phyloP scores from a whole-genome alignment of 2,113 vertebrate genomes.

The Calcarius ornatus region DNA sequence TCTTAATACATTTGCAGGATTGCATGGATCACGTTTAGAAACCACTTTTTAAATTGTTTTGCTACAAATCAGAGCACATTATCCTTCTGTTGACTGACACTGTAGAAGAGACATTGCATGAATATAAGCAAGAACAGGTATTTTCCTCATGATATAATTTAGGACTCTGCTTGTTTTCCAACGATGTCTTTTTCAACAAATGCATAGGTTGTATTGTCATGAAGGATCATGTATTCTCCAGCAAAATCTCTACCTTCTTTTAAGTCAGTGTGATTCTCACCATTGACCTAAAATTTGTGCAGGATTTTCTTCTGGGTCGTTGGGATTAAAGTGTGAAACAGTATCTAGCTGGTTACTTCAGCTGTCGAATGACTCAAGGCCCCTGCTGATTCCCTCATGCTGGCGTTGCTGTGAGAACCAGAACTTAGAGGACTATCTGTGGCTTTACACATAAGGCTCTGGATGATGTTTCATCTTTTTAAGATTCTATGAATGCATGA shows the following conservation, averaged over 20 bases:
- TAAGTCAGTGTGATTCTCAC: background rate
- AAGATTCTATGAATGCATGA: background rate
- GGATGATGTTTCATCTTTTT: background rate
- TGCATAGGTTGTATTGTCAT: background rate
- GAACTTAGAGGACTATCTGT: background rate
- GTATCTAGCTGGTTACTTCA: background rate
- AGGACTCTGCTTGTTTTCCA: background rate
- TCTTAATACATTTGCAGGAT: background rate
- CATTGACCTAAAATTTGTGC: background rate
- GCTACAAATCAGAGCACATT: background rate
- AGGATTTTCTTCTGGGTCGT: background rate
- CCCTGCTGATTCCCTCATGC: slow-evolving; percentile 26
- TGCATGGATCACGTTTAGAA: background rate
- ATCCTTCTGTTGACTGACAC: background rate
- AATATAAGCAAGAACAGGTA: background rate
- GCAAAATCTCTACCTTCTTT: background rate
- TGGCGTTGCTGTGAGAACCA: slow-evolving; percentile 25
- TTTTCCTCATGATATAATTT: background rate
- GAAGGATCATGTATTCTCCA: background rate
- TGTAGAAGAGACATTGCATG: background rate
- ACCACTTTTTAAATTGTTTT: background rate
- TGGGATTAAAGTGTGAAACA: slow-evolving; percentile 4
- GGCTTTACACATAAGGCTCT: background rate
- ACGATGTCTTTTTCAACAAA: background rate
- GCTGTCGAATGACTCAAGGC: background rate